Conservation (phyloP, 2,888 invertebrate genomes). For the Epiblema foenella region DNA sequence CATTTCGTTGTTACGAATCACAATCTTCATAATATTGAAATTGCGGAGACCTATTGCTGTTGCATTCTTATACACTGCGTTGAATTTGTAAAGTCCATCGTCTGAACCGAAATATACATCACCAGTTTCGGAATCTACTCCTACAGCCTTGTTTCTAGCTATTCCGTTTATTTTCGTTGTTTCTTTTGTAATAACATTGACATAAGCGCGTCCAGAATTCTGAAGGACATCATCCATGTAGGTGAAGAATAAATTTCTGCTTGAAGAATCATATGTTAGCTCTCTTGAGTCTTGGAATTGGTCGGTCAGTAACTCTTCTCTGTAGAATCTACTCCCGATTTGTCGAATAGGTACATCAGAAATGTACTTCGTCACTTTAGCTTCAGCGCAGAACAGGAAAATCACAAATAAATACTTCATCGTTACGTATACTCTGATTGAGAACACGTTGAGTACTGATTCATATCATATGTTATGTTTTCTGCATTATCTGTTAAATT, state of each 20-base stretch:
- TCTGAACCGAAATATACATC: constrained; percentile 78
- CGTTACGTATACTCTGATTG: constrained; percentile 17
- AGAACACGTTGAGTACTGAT: constrained; percentile 24
- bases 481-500: constrained; percentile 29
- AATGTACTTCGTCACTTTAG: constrained; percentile 61
- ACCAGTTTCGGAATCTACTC: constrained; percentile 68
- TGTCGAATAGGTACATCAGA: constrained; percentile 67
- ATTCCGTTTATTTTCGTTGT: constrained; percentile 68
- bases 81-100: constrained; percentile 73
- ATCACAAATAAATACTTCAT: constrained; percentile 34
- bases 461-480: constrained; percentile 27
- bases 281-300: constrained; percentile 67
- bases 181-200: constrained; percentile 71
- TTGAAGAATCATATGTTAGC: constrained; percentile 72
- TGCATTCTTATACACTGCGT: constrained; percentile 64
- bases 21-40: constrained; percentile 72
- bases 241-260: constrained; percentile 74
- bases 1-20: constrained; percentile 72
- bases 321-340: constrained; percentile 71
- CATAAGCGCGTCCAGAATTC: constrained; percentile 71
- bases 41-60: constrained; percentile 71
- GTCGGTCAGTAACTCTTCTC: constrained; percentile 68
- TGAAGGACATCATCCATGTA: constrained; percentile 74
- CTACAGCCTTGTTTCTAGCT: constrained; percentile 71
- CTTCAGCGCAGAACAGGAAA: constrained; percentile 56